Base-by-base conservation (phyloP, 2,888 invertebrate genomes). In the Ectemnius continuus region DNA sequence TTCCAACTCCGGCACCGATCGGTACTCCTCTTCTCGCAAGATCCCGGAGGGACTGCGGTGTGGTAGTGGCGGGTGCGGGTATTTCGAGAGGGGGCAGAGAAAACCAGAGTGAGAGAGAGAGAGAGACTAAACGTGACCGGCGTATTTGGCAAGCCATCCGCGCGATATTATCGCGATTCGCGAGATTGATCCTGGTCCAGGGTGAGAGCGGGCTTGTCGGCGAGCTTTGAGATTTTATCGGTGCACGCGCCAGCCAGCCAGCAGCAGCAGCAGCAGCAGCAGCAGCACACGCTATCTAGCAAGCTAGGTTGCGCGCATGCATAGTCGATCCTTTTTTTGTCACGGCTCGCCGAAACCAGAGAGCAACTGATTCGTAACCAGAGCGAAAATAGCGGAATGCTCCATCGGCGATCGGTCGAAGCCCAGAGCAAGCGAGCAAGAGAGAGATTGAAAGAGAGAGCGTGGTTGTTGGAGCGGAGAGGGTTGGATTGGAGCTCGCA, bases 331-430 rank as follows among this genome's bases (percentile, higher is more conserved):
- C 78, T 79, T 73, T 80, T 82, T 80, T 36, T 36, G 36, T 36
- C 11, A 36, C 80, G 63, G 76, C 65, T 72, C 76, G 62, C 72
- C 36, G 70, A 67, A 76, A 68, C 75, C 76, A 68, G 75, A 71
- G 80, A 76, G 75, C 70, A 72, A 77, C 75, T 70, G 82, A 82
- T 77, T 80, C 77, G 80, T 73, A 75, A 80, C 79, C 79, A 73
- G 79, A 79, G 79, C 67, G 73, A 79, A 77, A 80, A 71, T 70
- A 73, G 79, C 72, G 65, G 72, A 62, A 66, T 70, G 70, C 67
- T 52, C 67, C 73, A 52, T 52, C 52, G 52, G 14, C 52, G n/a
- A 52, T 16, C n/a, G 52, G 52, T 0, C 14, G 47, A 47, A n/a
- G 47, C 52, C 4, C 2, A 52, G 52, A 14, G 52, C 11, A 16